Evolutionary conservation across 2,113 vertebrate species (phyloP), one percentile per base, ranked within the genome.

Genomic region (Crocuta crocuta): DNA sequence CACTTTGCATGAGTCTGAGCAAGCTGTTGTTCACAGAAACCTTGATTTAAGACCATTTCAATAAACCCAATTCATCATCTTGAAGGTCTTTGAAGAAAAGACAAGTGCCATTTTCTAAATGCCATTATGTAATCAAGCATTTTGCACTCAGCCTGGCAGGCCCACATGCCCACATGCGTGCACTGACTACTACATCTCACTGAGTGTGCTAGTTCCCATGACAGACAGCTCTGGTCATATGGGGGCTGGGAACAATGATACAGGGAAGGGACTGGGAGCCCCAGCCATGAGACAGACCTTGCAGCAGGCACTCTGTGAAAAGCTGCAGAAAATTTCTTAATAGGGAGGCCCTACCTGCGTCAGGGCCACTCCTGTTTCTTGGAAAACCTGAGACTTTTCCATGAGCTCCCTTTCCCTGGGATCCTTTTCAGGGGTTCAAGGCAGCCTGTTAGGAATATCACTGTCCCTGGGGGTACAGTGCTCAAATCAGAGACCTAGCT

Each of bases 31-130:
- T 55, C 33, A 33, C 48, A 87, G 50, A 83, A 93, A 13, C 33
- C 88, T 96, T 96, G 91, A 74, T 92, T 91, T 91, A 88, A 92
- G 65, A 45, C 84, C 48, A 73, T 89, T 96, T 95, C 86, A 89
- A 28, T 83, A 95, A 93, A 28, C 39, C 68, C 31, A 90, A 92
- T 89, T 89, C 91, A 95, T 93, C 88, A 91, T 92, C 61, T 86
- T 92, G 55, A 88, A 94, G 86, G 82, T 4, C 66, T 97, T 73
- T 76, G 43, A 97, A 97, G 66, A 97, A 90, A 97, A 96, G 68
- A 92, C 63, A 91, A 95, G 55, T 92, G 45, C 50, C 87, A 90
- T 96, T 87, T 90, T 92, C 45, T 92, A 97, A 98, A 95, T 96
- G 80, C 24, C 78, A 96, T 95, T 80, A 93, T 95, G 55, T 78